phyloP scores from a whole-genome alignment of 2,888 invertebrate genomes.

The Pristionchus maxplancki region DNA sequence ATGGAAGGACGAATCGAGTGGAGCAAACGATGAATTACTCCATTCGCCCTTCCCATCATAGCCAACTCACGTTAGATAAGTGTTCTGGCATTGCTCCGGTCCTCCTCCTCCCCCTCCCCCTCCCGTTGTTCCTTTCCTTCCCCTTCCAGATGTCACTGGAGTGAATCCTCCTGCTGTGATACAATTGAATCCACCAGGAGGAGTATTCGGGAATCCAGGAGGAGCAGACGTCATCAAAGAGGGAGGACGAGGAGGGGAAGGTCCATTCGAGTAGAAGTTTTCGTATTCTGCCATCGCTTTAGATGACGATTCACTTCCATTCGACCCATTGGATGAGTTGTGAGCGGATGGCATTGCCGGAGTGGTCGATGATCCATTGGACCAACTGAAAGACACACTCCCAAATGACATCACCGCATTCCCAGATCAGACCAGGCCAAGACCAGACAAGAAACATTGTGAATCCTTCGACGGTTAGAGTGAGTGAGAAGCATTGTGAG shows the following conservation, averaged over 20 bases:
- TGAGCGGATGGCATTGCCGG: neutral
- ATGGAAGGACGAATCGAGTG: neutral
- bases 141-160: neutral
- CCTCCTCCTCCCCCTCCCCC: neutral
- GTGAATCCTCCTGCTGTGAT: neutral
- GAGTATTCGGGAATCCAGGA: slow-evolving; percentile 1
- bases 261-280: too few species aligned
- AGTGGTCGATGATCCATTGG: neutral
- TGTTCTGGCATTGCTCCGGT: neutral
- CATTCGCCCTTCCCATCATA: neutral
- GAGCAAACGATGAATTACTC: neutral
- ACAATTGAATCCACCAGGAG: slow-evolving; percentile 5
- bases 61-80: slow-evolving; percentile 14
- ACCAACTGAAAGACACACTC: slow-evolving; percentile 36
- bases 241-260: slow-evolving; percentile 4
- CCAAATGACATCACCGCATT: neutral
- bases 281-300: too few species aligned
- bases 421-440: neutral
- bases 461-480: neutral
- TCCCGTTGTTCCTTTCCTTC: neutral
- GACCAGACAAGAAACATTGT: neutral
- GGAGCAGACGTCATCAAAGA: neutral
- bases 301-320: neutral
- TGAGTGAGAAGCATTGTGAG: neutral
- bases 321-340: neutral